Evolutionary conservation across 1,140 invertebrate species (phyloP).

Genomic region (Lucilia cuprina): DNA sequence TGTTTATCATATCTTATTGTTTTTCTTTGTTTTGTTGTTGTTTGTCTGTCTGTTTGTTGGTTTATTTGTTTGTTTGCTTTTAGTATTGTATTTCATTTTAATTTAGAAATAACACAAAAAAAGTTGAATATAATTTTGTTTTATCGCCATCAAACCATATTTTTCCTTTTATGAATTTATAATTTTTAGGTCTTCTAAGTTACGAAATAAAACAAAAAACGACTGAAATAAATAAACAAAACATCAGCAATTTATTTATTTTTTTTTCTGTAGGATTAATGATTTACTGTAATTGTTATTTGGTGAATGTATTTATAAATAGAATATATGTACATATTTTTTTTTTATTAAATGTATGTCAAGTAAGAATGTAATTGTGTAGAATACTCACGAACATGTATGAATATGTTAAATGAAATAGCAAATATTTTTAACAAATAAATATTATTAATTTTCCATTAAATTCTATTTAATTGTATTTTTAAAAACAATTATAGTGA

Average conservation of each 20-base stretch:
- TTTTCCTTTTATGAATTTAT: constrained; percentile 25
- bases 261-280: background rate
- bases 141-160: constrained; percentile 19
- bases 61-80: constrained; percentile 20
- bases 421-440: too few relatives aligned
- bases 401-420: too few relatives aligned
- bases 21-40: background rate
- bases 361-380: too few relatives aligned
- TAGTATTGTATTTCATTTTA: constrained; percentile 13
- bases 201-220: background rate
- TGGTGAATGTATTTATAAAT: background rate
- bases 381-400: too few relatives aligned
- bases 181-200: constrained; percentile 22
- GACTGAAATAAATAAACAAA: background rate
- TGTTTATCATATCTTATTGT: constrained; percentile 57
- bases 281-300: background rate
- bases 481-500: too few relatives aligned
- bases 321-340: too few relatives aligned
- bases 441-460: too few relatives aligned
- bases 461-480: too few relatives aligned
- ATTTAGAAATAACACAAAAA: background rate
- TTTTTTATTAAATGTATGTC: background rate
- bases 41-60: background rate
- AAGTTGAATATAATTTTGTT: background rate
- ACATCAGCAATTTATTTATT: too few relatives aligned